Base-by-base conservation (phyloP, 1,140 invertebrate species). In the Drosophila orena region DNA sequence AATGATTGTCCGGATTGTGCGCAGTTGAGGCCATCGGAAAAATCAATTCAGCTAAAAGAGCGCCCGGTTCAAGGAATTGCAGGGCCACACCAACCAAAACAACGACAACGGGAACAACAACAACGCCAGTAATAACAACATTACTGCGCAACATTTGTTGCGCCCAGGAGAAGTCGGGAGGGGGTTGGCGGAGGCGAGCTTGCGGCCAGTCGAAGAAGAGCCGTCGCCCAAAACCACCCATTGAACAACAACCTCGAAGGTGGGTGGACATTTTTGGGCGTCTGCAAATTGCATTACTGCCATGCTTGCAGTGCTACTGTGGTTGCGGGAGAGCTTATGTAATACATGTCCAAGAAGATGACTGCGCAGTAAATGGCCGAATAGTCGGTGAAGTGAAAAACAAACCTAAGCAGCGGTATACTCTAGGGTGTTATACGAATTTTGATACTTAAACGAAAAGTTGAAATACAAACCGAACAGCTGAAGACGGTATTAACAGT, bases 21-120 rank as follows among this genome's bases (percentile, higher is more conserved):
- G 84, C 84, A 89, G 72, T 88, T 24, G 79, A 78, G 84, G 60
- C 72, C 64, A 58, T 65, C 70, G 53, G 69, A 91, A 91, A 91
- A 91, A 91, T 91, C 88, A 91, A 91, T 91, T 91, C 83, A 91
- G 88, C 88, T 91, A 91, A 91, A 88, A 84, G 68, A 89, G 76
- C 85, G 71, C 84, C 72, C 84, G 85, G 79, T 84, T 77, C 88
- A 56, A 72, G 72, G 75, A 65, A 69, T 77, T 77, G 79, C 71
- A 83, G 70, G 69, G 69, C 46, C 55, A 54, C 57, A 53, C 17
- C 35, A 59, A 52, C 65, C n/a, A 37, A 35, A 42, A 43, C 53
- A 56, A 42, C 15, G 49, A 42, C 35, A 70, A 30, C 68, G 60
- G 40, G 77, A 14, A 7, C 20, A 35, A 47, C 81, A 15, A 7